Conservation (phyloP, 2,797 vertebrate species). For the Enteromius mattozi region DNA sequence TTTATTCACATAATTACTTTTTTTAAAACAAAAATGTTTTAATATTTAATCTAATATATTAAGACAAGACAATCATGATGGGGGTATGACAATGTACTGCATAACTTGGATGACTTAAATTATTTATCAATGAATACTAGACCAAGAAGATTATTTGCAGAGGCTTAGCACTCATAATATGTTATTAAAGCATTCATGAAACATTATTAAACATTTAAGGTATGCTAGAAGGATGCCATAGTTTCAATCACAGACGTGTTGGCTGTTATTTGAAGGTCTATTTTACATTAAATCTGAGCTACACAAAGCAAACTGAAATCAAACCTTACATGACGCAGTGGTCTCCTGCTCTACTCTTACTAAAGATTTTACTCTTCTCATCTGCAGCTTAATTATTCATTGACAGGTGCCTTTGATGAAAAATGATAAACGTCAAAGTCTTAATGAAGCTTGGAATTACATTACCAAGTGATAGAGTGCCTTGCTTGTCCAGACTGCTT, state of each 20-base stretch:
- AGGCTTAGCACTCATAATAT: not conserved
- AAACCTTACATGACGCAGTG: slow-evolving; percentile 70
- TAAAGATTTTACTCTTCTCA: slow-evolving; percentile 78
- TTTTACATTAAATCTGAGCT: slow-evolving; percentile 31
- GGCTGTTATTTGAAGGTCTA: slow-evolving; percentile 10
- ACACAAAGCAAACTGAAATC: slow-evolving; percentile 64
- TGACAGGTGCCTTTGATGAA: slow-evolving; percentile 84
- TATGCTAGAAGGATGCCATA: slow-evolving; percentile 7
- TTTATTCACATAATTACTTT: not conserved
- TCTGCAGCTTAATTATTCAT: slow-evolving; percentile 84
- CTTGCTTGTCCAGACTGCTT: slow-evolving; percentile 82
- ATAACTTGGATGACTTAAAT: not conserved
- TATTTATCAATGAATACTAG: slow-evolving; percentile 7
- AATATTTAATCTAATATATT: not conserved
- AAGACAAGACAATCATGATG: not conserved
- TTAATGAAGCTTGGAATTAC: slow-evolving; percentile 86
- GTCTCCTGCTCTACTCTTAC: slow-evolving; percentile 68
- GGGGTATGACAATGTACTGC: not conserved
- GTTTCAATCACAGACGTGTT: not conserved
- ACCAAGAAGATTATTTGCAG: not conserved
- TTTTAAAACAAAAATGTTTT: not conserved
- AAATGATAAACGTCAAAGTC: slow-evolving; percentile 85
- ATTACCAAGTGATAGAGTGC: slow-evolving; percentile 84
- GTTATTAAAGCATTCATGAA: slow-evolving; percentile 7
- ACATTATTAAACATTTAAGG: slow-evolving; percentile 1